These are phyloP conservation scores for Maniola hyperantus DNA, from an alignment of 2,888 invertebrate genomes.

Conservation along the genomic window DNA sequence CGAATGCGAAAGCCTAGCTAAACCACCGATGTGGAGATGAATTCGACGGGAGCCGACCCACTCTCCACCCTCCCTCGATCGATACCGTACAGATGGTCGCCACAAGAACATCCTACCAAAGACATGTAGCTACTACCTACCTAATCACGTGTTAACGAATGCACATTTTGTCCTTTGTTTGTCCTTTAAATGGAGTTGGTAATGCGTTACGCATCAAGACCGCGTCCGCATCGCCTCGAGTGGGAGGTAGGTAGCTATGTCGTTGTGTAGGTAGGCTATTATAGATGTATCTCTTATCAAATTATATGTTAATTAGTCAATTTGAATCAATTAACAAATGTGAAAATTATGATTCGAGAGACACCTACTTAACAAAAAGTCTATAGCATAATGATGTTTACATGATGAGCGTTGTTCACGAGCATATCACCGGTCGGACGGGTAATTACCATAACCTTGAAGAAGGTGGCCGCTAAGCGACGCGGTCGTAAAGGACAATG, in stretches of 20 bases:
- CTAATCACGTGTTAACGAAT: conserved; percentile 17
- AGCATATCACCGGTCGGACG: conserved; percentile 65
- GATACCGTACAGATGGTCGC: conserved; percentile 78
- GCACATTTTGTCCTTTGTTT: conserved; percentile 10
- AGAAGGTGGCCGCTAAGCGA: conserved; percentile 54
- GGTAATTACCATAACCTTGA: conserved; percentile 76
- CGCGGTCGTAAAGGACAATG: conserved; percentile 55
- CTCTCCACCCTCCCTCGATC: conserved; percentile 76
- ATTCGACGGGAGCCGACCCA: conserved; percentile 77
- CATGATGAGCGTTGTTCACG: conserved; percentile 57
- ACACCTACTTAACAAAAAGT: conserved; percentile 6
- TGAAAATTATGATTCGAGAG: conserved; percentile 12
- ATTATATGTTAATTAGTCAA: neutral
- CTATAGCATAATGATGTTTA: conserved; percentile 26
- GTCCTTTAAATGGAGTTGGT: neutral
- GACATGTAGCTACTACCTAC: conserved; percentile 28
- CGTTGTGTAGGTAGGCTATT: neutral
- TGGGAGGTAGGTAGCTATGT: neutral
- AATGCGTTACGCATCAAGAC: neutral
- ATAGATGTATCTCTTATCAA: neutral
- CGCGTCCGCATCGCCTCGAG: no score
- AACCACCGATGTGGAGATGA: conserved; percentile 66
- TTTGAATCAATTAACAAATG: neutral
- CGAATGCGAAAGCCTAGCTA: conserved; percentile 73
- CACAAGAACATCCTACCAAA: conserved; percentile 45